Conservation (phyloP, 2,888 invertebrate genomes). For the Dione vanillae region DNA sequence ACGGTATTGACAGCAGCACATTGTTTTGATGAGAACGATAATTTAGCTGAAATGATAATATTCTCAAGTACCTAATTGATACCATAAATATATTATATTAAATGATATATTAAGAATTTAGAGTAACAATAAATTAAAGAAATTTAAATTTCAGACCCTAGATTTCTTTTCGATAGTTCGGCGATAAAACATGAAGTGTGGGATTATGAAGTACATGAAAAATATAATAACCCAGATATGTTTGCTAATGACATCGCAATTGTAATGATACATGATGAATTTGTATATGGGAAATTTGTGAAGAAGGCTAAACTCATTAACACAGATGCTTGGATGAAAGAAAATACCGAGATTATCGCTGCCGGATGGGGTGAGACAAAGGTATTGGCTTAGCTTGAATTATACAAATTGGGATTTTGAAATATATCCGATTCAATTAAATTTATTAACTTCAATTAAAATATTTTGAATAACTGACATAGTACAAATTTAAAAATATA, state of each 20-base stretch:
- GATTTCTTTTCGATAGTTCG: constrained; percentile 49
- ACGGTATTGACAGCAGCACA: constrained; percentile 59
- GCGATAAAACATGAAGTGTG: constrained; percentile 51
- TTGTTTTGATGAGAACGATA: constrained; percentile 56
- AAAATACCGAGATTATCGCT: constrained; percentile 53
- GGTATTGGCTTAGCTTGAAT: constrained; percentile 44
- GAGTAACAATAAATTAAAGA: neutral
- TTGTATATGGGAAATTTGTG: constrained; percentile 48
- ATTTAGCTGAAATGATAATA: constrained; percentile 56
- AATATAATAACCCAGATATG: constrained; percentile 48
- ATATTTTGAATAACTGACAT: no score
- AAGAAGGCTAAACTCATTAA: constrained; percentile 50
- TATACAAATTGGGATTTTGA: neutral
- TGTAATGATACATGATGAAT: constrained; percentile 51
- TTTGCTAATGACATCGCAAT: constrained; percentile 57
- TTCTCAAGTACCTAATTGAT: constrained; percentile 51
- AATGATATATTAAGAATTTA: neutral
- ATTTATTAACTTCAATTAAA: no score
- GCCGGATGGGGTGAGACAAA: constrained; percentile 58
- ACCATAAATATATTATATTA: neutral
- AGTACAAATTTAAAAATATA: no score
- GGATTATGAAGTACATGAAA: constrained; percentile 52
- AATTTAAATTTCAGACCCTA: constrained; percentile 49
- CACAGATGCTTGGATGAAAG: constrained; percentile 52
- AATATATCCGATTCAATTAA: neutral